These are phyloP conservation scores for Muscina levida DNA, from an alignment of 2,888 invertebrate genomes.

Conservation along the genomic window DNA sequence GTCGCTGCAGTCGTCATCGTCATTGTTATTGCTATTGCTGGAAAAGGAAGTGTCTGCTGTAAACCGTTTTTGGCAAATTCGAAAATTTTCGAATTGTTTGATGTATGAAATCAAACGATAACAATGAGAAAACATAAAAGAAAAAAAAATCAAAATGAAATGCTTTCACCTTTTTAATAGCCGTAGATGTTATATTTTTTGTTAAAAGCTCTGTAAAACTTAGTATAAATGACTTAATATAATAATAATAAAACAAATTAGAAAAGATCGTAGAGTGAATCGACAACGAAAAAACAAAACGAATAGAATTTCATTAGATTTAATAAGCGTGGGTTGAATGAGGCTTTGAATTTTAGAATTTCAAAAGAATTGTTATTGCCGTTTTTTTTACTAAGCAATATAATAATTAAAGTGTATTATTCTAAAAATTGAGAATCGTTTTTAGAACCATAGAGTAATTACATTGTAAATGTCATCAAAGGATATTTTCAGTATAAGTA, in stretches of 20 bases:
- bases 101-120: constrained; percentile 4
- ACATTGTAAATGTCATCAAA: no score
- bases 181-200: constrained; percentile 33
- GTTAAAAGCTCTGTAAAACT: constrained; percentile 63
- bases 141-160: constrained; percentile 19
- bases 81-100: no score
- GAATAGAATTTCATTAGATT: no score
- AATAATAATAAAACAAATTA: constrained; percentile 34
- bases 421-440: no score
- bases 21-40: constrained; percentile 64
- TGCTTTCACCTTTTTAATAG: constrained; percentile 33
- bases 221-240: constrained; percentile 43
- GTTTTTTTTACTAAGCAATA: no score
- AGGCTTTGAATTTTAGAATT: no score
- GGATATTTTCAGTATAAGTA: no score
- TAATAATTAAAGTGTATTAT: no score
- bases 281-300: constrained; percentile 4
- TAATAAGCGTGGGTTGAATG: no score
- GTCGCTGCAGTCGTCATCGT: constrained; percentile 59
- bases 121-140: constrained; percentile 8
- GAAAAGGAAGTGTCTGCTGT: constrained; percentile 62
- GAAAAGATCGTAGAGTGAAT: constrained; percentile 45
- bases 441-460: no score
- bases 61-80: constrained; percentile 18
- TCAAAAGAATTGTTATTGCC: no score